Evolutionary conservation across 2,113 vertebrate species (phyloP), one percentile per base, ranked within the genome.

Genomic region (Pandion haliaetus): DNA sequence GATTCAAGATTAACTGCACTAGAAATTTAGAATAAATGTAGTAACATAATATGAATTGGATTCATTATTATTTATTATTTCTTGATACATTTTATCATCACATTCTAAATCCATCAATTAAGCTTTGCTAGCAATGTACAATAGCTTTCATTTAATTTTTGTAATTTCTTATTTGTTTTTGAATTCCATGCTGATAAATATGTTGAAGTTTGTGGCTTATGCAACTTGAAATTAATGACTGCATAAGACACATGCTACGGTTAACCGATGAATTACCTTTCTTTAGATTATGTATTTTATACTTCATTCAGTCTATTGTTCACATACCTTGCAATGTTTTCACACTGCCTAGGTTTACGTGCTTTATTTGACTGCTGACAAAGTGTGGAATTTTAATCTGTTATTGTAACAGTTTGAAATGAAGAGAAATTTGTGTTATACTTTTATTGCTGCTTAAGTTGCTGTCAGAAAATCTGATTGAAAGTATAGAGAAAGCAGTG

Each of bases 381-480:
- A 93, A 91, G 78, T 87, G 45, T 93, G 78, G 86, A 91, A 91
- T 92, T 92, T 89, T 96, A 89, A 91, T 97, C 88, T 95, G 62
- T 82, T 96, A 87, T 93, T 97, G 58, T 95, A 94, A 85, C 78
- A 82, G 61, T 62, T 54, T 82, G 62, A 94, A 97, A 95, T 89
- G 89, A 95, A 94, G 81, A 93, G 62, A 88, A 94, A 94, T 96
- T 76, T 94, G 70, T 80, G 70, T 72, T 72, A 62, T 65, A 66
- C 42, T 94, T 94, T 95, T 76, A 94, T 93, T 86, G 24, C 86
- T 96, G 83, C 83, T 82, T 95, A 95, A 95, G 49, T 91, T 95
- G 57, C 54, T 93, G 87, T 93, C 70, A 89, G 81, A 91, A 91
- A 96, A 95, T 95, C 91, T 94, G 91, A 94, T 87, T 94, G 93